These are phyloP conservation scores for Alethe diademata DNA, from an alignment of 2,113 vertebrate species.

Conservation along the genomic window DNA sequence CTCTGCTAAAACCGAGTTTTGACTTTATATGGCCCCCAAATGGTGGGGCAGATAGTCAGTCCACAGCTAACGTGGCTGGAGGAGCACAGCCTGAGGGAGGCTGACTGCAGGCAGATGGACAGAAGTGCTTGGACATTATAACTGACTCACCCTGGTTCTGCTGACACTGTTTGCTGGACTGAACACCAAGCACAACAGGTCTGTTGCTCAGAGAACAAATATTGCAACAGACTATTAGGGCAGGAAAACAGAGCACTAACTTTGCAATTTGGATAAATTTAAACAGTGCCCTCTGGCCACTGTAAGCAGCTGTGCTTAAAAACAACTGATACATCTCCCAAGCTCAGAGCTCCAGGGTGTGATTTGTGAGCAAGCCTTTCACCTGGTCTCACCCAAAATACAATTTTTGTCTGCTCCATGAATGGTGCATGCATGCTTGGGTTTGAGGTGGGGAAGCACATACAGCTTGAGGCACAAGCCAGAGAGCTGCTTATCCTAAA, in stretches of 20 bases:
- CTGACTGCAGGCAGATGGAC: background rate
- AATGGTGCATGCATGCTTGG: background rate
- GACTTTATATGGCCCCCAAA: background rate
- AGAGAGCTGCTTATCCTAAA: background rate
- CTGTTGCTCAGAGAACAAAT: background rate
- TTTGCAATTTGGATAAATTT: background rate
- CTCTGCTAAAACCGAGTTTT: background rate
- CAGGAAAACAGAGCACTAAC: background rate
- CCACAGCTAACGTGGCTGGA: rapidly evolving
- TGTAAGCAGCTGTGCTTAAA: background rate
- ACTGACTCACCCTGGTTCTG: background rate
- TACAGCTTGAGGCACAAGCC: background rate
- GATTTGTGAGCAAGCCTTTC: background rate
- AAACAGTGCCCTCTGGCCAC: background rate
- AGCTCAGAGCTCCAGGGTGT: background rate
- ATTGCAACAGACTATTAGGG: background rate
- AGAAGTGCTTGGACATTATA: background rate
- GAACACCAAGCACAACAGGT: background rate
- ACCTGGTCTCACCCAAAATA: background rate
- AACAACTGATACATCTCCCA: background rate
- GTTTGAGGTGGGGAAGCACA: background rate
- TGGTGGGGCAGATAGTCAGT: background rate
- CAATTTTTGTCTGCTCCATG: background rate
- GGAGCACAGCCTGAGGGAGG: background rate
- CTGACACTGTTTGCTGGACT: rapidly evolving